Percentiles rank a stretch among this genome's conserved stretches.
Conservation (phyloP, 2,113 vertebrate species). For the Asarcornis scutulata region DNA sequence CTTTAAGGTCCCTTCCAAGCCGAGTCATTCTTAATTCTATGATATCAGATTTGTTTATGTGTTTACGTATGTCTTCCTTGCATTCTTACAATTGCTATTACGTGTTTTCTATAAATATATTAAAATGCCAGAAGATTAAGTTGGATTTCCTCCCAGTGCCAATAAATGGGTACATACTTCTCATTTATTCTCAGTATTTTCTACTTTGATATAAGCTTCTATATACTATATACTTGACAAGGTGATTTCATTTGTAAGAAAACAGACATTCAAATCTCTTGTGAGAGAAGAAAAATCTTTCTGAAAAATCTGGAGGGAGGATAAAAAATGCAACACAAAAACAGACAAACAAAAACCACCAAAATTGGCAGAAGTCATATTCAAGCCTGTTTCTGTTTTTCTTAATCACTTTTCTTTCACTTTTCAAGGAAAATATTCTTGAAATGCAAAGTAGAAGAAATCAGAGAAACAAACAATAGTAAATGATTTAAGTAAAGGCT, state of each 20-base stretch:
- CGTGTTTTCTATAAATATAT: background rate
- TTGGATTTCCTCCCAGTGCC: background rate
- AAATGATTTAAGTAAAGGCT: background rate
- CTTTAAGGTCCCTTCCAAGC: no score
- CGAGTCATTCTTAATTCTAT: background rate
- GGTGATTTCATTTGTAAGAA: background rate
- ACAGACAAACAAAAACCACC: background rate
- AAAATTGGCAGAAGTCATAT: background rate
- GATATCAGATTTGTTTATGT: background rate
- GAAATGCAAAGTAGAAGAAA: background rate
- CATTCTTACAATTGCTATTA: background rate
- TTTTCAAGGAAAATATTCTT: background rate
- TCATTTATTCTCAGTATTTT: background rate
- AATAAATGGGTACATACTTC: background rate
- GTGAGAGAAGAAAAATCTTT: background rate
- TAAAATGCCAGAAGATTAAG: background rate
- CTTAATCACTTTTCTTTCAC: background rate
- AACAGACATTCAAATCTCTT: background rate
- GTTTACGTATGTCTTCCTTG: background rate
- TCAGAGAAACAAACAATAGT: background rate
- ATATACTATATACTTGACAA: background rate
- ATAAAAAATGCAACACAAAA: background rate
- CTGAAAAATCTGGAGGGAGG: background rate
- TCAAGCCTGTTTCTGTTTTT: background rate
- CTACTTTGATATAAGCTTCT: background rate